These are phyloP conservation scores for Wasmannia auropunctata DNA, from an alignment of 1,140 invertebrate species.

Conservation along the genomic window DNA sequence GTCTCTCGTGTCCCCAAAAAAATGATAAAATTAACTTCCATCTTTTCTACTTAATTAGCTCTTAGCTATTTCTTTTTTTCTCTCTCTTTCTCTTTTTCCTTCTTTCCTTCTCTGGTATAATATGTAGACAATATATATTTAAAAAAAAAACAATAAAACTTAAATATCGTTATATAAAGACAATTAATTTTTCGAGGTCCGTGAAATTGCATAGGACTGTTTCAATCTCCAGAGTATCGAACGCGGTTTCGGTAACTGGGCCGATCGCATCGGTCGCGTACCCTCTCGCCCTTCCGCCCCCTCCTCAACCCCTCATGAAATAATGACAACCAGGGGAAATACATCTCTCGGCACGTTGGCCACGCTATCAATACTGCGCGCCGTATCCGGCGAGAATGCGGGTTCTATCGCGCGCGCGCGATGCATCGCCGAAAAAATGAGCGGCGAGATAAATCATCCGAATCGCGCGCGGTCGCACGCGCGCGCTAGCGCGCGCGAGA, in stretches of 20 bases:
- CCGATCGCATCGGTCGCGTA: background rate
- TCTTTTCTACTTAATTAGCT: background rate
- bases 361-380: constrained; percentile 31
- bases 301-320: background rate
- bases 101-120: background rate
- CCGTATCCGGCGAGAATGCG: constrained; percentile 38
- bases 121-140: background rate
- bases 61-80: background rate
- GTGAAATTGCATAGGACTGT: constrained; percentile 2
- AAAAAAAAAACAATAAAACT: background rate
- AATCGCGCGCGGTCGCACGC: no score
- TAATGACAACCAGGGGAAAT: constrained; percentile 33
- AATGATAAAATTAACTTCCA: background rate
- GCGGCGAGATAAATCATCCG: constrained; percentile 48
- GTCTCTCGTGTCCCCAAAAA: background rate
- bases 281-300: background rate
- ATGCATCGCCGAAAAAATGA: constrained; percentile 36
- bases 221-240: constrained; percentile 37
- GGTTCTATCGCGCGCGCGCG: constrained; percentile 24
- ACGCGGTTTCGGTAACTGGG: constrained; percentile 24
- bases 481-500: no score
- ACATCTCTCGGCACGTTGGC: constrained; percentile 51
- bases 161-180: background rate
- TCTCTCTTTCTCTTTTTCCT: background rate
- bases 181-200: constrained; percentile 28